Evolutionary conservation across 2,888 invertebrate species (phyloP), one percentile per base, ranked within the genome.

Genomic region (Monochamus alternatus): DNA sequence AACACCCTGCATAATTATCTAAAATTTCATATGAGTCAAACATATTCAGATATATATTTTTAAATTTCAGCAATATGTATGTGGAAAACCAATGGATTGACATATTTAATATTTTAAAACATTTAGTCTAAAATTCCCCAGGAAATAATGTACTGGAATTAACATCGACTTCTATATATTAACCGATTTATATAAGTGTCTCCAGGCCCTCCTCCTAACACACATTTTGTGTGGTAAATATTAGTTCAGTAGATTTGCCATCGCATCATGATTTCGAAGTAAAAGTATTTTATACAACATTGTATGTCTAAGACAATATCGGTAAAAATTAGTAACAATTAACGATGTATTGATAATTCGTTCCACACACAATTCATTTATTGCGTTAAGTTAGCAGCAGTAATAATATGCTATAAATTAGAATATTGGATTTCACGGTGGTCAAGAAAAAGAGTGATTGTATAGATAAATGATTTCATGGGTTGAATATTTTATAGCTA

Each of bases 321-420:
- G 59, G 31, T 10, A 59, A 59, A 30, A 59, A 30, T 30, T 59
- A 59, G 31, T 59, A 59, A 59, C 30, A 4, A 59, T 59, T 59
- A 59, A 59, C 31, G 22, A 31, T 3, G 59, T 59, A 59, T 30
- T 59, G 59, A 8, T 3, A 59, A 59, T 59, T 59, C 10, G 59
- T 59, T 59, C 59, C 30, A 22, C 59, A 59, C 22, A 59, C 59
- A 59, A 59, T 5, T 59, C 59, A 22, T 59, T 30, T 59, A 59
- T 2, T 59, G 47, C 47, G 2, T 47, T 30, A 31, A 10, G 22
- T 59, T 59, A 30, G 59, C 59, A 59, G 59, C 59, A 30, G 3
- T 30, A 59, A 59, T 59, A 47, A 47, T 59, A 59, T 22, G 31
- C 30, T 30, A 59, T 59, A 59, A 59, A 59, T 59, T 59, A 59